These are phyloP conservation scores for Delphinus delphis DNA, from an alignment of 2,113 vertebrate species.

Conservation along the genomic window DNA sequence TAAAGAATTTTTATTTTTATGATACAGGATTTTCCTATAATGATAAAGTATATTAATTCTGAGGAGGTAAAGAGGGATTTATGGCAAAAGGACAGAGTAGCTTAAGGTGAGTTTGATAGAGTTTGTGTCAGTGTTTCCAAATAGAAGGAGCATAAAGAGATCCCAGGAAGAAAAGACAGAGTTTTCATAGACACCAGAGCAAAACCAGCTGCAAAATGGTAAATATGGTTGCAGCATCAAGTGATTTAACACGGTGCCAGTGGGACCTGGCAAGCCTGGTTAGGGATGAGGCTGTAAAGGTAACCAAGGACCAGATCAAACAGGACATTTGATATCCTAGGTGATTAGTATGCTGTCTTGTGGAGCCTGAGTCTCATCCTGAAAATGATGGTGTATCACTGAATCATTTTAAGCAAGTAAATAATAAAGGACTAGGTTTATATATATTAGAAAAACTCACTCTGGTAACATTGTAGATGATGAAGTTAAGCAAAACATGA, in stretches of 20 bases:
- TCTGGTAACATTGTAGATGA: neutral
- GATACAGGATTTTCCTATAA: neutral
- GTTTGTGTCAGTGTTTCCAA: neutral
- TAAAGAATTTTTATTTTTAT: neutral
- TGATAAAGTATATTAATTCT: neutral
- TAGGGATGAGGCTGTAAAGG: neutral
- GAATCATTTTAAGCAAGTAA: neutral
- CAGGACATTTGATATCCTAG: neutral
- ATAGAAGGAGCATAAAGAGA: neutral
- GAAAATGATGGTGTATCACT: neutral
- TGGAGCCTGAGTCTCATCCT: neutral
- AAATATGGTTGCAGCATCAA: neutral
- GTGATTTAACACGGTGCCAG: neutral
- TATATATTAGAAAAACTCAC: neutral
- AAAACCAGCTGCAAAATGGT: neutral
- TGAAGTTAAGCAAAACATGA: neutral
- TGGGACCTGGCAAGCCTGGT: neutral
- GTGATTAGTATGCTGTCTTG: rapidly evolving
- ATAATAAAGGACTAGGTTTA: neutral
- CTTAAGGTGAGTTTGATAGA: neutral
- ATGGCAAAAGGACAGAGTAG: neutral
- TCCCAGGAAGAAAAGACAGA: neutral
- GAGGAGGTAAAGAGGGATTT: neutral
- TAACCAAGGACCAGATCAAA: neutral
- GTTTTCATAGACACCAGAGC: neutral